Base-by-base conservation (phyloP, 92 coral and sea anemone genomes). In the Heliopora coerulea region DNA sequence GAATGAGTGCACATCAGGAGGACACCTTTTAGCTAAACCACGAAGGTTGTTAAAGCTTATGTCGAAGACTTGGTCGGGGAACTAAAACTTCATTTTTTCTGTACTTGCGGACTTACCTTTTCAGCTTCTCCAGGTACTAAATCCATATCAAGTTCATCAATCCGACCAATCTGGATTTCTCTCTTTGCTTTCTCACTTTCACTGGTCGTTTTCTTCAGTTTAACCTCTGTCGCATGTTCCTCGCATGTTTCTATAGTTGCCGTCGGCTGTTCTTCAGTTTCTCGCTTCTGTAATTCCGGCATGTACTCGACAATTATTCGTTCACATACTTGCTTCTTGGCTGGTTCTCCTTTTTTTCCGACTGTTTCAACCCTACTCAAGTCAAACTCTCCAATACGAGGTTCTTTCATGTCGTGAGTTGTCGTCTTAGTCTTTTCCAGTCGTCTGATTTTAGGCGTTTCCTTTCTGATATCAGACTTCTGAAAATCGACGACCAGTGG, bases 61-160 rank as follows among this genome's bases (percentile, higher is more conserved):
- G n/a, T n/a, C n/a, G n/a, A n/a, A n/a, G n/a, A n/a, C n/a, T n/a
- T n/a, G n/a, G n/a, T n/a, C n/a, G n/a, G n/a, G n/a, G n/a, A n/a
- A n/a, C n/a, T n/a, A n/a, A n/a, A n/a, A n/a, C n/a, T n/a, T n/a
- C n/a, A n/a, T n/a, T n/a, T n/a, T n/a, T n/a, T n/a, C n/a, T n/a
- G n/a, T n/a, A n/a, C n/a, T n/a, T n/a, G n/a, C n/a, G n/a, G 25
- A 10, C 63, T 54, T 34, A 70, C 62, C 62, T 30, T 41, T 50
- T 37, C 33, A 23, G 63, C 48, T 50, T 70, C 63, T 50, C 60
- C 25, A 31, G 72, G 30, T 54, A 25, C 56, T 21, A 58, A 70
- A 13, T 70, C 63, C 62, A 70, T 52, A 33, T 70, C 77, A 32
- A 67, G 49, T 3, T 67, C 74, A 33, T 70, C 62, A 70, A 70